A percentile compares a stretch with the other conserved stretches of the same genome.
Conservation (phyloP, 2,797 vertebrate genomes). For the Prionace glauca region DNA sequence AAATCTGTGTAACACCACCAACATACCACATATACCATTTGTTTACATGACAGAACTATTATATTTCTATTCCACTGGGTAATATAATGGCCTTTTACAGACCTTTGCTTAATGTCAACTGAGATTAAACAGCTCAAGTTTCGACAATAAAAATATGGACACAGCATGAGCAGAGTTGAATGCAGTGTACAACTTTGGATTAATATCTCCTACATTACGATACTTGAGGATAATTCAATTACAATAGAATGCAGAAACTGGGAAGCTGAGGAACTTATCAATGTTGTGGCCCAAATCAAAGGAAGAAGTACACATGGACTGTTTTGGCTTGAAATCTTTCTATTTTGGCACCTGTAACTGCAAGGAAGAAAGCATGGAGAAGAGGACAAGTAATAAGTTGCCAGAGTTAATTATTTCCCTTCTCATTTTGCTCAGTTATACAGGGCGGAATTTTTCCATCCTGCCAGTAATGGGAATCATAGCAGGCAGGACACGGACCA, state of each 20-base stretch:
- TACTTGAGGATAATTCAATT: not conserved
- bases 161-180: constrained; percentile 19
- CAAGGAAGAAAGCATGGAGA: not conserved
- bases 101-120: constrained; percentile 20
- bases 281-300: constrained; percentile 5
- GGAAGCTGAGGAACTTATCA: constrained; percentile 2
- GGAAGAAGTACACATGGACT: not conserved
- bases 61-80: constrained; percentile 13
- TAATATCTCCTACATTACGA: not conserved
- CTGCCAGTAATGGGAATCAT: too few species aligned
- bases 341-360: not conserved
- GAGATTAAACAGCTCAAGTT: constrained; percentile 20
- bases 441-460: too few species aligned
- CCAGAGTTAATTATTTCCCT: not conserved
- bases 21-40: constrained; percentile 23
- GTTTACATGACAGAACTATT: constrained; percentile 35
- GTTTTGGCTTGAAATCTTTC: not conserved
- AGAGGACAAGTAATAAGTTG: not conserved
- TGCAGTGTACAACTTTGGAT: not conserved
- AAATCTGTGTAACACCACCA: constrained; percentile 19
- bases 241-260: not conserved
- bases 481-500: too few species aligned
- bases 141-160: constrained; percentile 8
- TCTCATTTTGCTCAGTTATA: not conserved
- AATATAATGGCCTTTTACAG: constrained; percentile 21